Percentiles rank a stretch among this genome's conserved stretches.
These are phyloP conservation scores for Macroramphosus scolopax DNA, from an alignment of 2,797 vertebrate genomes.

Conservation along the genomic window DNA sequence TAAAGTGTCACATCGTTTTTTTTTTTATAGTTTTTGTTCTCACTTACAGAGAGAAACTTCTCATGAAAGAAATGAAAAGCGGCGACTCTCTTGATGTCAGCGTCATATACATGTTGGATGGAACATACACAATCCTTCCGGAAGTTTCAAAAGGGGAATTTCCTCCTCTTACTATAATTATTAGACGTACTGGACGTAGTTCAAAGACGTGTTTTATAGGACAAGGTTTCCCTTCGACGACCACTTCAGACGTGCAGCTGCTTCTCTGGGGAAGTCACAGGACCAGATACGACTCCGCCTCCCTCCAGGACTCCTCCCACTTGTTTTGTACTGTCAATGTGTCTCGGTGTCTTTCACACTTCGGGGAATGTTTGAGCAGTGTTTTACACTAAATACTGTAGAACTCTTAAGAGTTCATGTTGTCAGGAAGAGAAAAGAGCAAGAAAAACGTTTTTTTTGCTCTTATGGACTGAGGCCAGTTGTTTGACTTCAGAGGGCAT, in stretches of 20 bases:
- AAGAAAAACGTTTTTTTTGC: constrained; percentile 27
- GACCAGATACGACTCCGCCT: too few relatives aligned
- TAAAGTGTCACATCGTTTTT: too few relatives aligned
- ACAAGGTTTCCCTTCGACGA: not conserved
- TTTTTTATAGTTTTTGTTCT: too few relatives aligned
- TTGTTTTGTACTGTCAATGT: too few relatives aligned
- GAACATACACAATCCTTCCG: too few relatives aligned
- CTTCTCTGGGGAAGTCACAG: too few relatives aligned
- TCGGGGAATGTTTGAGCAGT: constrained; percentile 5
- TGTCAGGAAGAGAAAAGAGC: constrained; percentile 29
- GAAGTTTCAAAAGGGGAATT: constrained; percentile 5
- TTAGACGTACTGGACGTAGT: not conserved
- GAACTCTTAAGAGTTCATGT: constrained; percentile 13
- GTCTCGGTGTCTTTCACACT: not conserved
- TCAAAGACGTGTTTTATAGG: not conserved
- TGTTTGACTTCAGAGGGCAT: constrained; percentile 40
- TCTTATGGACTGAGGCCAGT: constrained; percentile 35
- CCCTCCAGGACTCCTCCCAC: too few relatives aligned
- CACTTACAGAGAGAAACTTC: too few relatives aligned
- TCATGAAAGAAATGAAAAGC: too few relatives aligned
- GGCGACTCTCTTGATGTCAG: too few relatives aligned
- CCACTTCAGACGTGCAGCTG: not conserved
- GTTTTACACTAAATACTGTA: not conserved
- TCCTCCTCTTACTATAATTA: not conserved
- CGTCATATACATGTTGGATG: too few relatives aligned